A percentile compares a stretch with the other conserved stretches of the same genome.
These are phyloP conservation scores for Sussaba pulchella DNA, from an alignment of 2,888 invertebrate genomes.

Conservation along the genomic window DNA sequence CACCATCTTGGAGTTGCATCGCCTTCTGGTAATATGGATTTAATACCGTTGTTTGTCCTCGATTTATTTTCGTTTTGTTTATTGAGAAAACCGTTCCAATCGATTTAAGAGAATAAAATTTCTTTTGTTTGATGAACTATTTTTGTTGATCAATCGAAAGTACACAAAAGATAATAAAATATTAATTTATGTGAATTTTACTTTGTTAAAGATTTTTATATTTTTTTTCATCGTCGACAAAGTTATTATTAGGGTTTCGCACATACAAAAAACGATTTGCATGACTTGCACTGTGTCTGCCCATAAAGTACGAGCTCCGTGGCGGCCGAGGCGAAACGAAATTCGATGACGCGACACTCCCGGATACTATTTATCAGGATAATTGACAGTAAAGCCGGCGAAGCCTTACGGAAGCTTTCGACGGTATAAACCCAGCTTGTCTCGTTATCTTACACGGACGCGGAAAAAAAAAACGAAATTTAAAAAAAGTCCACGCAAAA, in stretches of 20 bases:
- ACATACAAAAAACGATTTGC: slow-evolving; percentile 1
- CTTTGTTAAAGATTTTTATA: not conserved
- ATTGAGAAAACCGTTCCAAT: no score
- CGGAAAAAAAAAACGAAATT: not conserved
- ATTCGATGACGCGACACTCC: slow-evolving; percentile 32
- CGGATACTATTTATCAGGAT: slow-evolving; percentile 62
- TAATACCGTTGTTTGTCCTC: not conserved
- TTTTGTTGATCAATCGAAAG: not conserved
- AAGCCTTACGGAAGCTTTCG: slow-evolving; percentile 32
- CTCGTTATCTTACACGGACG: slow-evolving; percentile 46
- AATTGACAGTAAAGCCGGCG: slow-evolving; percentile 56
- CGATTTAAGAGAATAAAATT: no score
- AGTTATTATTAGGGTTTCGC: not conserved
- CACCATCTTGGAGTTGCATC: not conserved
- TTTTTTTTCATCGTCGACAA: not conserved
- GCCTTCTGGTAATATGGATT: not conserved
- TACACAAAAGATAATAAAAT: no score
- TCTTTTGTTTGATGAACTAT: no score
- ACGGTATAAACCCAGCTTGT: not conserved
- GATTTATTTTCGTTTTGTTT: no score
- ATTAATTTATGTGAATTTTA: no score
- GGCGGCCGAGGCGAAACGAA: slow-evolving; percentile 25
- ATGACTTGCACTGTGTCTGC: slow-evolving; percentile 10
- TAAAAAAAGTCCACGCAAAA: not conserved
- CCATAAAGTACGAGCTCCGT: not conserved